Conservation (phyloP, 2,113 vertebrate species). For the Numenius arquata region DNA sequence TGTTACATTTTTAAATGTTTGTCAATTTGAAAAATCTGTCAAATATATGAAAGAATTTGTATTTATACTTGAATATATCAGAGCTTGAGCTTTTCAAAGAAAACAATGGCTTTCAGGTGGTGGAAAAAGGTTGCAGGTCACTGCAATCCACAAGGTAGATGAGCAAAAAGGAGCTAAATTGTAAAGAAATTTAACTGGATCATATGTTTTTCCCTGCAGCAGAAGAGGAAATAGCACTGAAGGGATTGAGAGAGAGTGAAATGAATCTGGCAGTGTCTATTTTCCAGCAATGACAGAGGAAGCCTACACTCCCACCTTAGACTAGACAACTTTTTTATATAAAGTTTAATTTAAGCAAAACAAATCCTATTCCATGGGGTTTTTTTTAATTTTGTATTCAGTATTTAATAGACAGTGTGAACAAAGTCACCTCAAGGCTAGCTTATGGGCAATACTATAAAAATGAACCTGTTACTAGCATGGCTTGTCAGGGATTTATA, state of each 20-base stretch:
- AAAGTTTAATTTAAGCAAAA: neutral
- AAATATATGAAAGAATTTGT: neutral
- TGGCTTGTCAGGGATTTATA: neutral
- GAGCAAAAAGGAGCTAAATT: neutral
- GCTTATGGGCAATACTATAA: neutral
- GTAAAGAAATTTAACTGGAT: neutral
- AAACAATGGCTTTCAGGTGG: neutral
- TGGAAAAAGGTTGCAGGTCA: neutral
- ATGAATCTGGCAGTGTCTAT: neutral
- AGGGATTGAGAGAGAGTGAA: neutral
- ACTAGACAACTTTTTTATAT: neutral
- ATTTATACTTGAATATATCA: neutral
- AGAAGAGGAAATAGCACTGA: neutral
- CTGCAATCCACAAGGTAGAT: neutral
- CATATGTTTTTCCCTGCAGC: neutral
- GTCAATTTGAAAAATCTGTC: neutral
- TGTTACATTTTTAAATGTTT: neutral
- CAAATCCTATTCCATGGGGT: neutral
- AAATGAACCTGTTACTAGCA: neutral
- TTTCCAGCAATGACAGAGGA: neutral
- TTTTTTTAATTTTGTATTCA: neutral
- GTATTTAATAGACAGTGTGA: neutral
- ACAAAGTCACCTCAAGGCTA: neutral
- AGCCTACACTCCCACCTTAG: neutral
- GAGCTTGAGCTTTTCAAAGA: neutral